A percentile compares a stretch with the other conserved stretches of the same genome.
Evolutionary conservation across 2,888 invertebrate species (phyloP).

Genomic region (Alcis repandata): DNA sequence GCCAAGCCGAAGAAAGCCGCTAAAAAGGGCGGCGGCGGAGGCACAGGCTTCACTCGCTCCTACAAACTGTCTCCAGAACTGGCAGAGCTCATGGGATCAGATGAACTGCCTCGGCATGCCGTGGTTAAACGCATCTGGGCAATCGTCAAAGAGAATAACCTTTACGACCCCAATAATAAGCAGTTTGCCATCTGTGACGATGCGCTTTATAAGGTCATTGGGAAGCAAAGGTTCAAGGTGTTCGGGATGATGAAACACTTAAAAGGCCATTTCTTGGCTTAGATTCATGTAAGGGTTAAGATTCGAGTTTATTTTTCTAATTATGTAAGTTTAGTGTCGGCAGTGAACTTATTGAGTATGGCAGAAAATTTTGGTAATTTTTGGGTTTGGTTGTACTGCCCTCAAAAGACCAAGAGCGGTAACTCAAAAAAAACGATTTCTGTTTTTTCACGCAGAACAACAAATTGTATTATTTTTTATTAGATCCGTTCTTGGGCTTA

Average conservation of each 20-base stretch:
- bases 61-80: conserved; percentile 94
- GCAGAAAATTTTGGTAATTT: neutral
- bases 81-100: conserved; percentile 93
- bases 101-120: conserved; percentile 94
- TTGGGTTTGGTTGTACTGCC: neutral
- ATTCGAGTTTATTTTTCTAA: conserved; percentile 12
- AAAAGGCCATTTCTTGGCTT: conserved; percentile 93
- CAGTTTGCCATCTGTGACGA: conserved; percentile 98
- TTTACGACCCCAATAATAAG: conserved; percentile 97
- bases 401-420: no score
- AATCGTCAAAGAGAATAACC: conserved; percentile 94
- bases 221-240: conserved; percentile 96
- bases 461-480: no score
- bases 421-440: no score
- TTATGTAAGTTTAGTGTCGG: neutral
- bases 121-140: conserved; percentile 96
- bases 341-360: neutral
- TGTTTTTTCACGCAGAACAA: no score
- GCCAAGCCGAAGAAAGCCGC: conserved; percentile 80
- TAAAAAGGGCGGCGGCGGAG: conserved; percentile 44
- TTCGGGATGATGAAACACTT: conserved; percentile 99
- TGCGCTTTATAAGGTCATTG: conserved; percentile 95
- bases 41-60: conserved; percentile 93
- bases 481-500: no score
- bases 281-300: conserved; percentile 17